phyloP scores from a whole-genome alignment of 2,888 invertebrate genomes.

The Trisateles emortualis region DNA sequence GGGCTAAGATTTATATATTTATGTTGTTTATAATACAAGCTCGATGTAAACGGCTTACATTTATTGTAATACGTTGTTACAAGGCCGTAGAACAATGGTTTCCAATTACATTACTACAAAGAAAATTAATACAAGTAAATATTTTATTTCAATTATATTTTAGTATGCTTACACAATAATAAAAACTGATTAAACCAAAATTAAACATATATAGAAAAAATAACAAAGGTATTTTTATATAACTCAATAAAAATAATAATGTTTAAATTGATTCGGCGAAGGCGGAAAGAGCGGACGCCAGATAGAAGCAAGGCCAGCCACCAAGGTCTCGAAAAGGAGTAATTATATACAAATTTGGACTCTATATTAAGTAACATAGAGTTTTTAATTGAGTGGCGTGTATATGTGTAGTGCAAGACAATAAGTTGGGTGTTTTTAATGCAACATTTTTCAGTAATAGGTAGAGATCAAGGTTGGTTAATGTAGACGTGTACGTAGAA shows the following conservation, averaged over 20 bases:
- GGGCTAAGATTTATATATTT: background rate
- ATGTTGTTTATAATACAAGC: background rate
- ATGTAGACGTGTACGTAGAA: constrained; percentile 42
- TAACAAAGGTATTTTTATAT: constrained; percentile 53
- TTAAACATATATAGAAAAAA: constrained; percentile 20
- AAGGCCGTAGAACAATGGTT: constrained; percentile 15
- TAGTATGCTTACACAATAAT: constrained; percentile 7
- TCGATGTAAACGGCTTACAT: background rate
- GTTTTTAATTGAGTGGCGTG: constrained; percentile 50
- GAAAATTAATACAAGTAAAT: background rate
- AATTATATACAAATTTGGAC: constrained; percentile 53
- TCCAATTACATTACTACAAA: constrained; percentile 10
- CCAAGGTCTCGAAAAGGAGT: constrained; percentile 73
- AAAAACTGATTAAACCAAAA: constrained; percentile 2
- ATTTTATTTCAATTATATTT: constrained; percentile 6
- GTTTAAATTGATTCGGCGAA: constrained; percentile 83
- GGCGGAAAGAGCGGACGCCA: constrained; percentile 85
- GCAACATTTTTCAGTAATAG: constrained; percentile 85
- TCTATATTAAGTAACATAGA: constrained; percentile 50
- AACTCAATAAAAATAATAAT: constrained; percentile 74
- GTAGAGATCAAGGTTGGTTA: constrained; percentile 80
- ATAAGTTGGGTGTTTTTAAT: constrained; percentile 79
- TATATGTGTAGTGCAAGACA: constrained; percentile 67
- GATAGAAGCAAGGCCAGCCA: constrained; percentile 81
- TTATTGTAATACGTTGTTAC: constrained; percentile 5